Evolutionary conservation across 2,888 invertebrate species (phyloP).

Genomic region (Calameuta filiformis): DNA sequence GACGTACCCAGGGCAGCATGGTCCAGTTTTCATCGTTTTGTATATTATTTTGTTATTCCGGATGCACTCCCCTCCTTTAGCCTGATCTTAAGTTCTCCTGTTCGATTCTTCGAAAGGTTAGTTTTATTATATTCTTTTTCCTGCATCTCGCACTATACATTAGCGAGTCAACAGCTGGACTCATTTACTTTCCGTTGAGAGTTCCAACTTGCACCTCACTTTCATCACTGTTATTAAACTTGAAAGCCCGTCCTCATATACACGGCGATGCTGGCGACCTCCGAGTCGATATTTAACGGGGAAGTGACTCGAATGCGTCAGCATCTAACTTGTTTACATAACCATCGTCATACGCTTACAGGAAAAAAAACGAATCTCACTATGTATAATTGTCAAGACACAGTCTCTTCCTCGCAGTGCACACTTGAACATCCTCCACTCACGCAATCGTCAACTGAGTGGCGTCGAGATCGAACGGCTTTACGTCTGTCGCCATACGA

Average conservation of each 20-base stretch:
- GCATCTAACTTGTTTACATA: neutral
- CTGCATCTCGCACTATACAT: neutral
- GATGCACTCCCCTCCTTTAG: neutral
- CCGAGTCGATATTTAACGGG: neutral
- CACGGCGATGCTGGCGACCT: neutral
- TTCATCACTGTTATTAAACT: neutral
- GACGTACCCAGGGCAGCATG: neutral
- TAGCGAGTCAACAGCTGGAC: neutral
- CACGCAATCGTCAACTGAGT: neutral
- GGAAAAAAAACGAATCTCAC: neutral
- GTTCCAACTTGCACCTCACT: neutral
- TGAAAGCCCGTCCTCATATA: neutral
- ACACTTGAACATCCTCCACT: neutral
- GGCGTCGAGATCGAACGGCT: conserved; percentile 14
- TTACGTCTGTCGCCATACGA: neutral
- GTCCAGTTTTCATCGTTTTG: neutral
- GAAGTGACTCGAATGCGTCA: neutral
- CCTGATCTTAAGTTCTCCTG: neutral
- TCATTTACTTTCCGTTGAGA: neutral
- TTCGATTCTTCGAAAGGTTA: neutral
- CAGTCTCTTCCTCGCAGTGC: neutral
- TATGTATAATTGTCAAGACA: neutral
- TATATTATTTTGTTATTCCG: neutral
- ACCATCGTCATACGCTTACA: neutral
- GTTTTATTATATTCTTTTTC: neutral